A percentile compares a stretch with the other conserved stretches of the same genome.
These are phyloP conservation scores for Volucella zonaria DNA, from an alignment of 2,888 invertebrate genomes.

Conservation along the genomic window DNA sequence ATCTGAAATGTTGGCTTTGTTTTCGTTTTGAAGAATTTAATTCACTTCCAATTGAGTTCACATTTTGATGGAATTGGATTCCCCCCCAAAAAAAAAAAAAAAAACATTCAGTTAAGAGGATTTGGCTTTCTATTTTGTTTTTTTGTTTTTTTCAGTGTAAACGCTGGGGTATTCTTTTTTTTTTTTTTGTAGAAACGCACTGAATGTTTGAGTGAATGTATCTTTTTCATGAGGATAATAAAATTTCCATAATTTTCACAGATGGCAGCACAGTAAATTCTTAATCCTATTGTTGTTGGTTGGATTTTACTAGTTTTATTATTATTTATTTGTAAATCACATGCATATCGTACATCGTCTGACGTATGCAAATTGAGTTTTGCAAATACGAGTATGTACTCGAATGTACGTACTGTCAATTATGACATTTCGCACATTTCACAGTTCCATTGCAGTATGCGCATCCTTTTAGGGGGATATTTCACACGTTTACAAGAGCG, in stretches of 20 bases:
- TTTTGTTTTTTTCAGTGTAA: background rate
- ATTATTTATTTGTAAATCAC: background rate
- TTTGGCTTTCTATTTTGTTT: constrained; percentile 4
- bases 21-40: constrained; percentile 53
- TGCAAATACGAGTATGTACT: constrained; percentile 10
- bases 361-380: constrained; percentile 45
- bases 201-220: background rate
- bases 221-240: constrained; percentile 35
- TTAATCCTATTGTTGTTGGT: constrained; percentile 18
- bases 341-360: too few species aligned
- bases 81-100: background rate
- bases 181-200: background rate
- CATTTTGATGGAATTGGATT: constrained; percentile 41
- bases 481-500: constrained; percentile 40
- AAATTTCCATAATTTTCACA: constrained; percentile 55
- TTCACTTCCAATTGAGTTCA: constrained; percentile 58
- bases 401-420: constrained; percentile 48
- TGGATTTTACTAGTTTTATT: background rate
- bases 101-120: constrained; percentile 51
- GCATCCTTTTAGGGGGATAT: constrained; percentile 25
- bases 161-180: background rate
- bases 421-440: constrained; percentile 68
- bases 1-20: constrained; percentile 45
- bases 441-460: constrained; percentile 39
- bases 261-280: constrained; percentile 39